phyloP scores from a whole-genome alignment of 2,797 vertebrate species.

The Falco peregrinus region DNA sequence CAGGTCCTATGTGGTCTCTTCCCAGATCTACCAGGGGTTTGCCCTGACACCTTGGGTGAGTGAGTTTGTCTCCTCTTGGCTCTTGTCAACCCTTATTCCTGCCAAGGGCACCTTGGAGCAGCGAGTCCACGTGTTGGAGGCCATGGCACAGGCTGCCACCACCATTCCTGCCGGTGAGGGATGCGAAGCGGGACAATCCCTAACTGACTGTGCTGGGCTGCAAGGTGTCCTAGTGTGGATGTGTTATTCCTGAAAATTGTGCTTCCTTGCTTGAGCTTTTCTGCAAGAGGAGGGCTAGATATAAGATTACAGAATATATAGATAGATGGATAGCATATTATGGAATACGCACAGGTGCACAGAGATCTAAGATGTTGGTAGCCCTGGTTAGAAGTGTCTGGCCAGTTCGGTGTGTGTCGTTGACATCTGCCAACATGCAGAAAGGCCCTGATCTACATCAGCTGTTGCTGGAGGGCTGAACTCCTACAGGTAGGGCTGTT shows the following conservation, averaged over 20 bases:
- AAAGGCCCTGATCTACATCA: background rate
- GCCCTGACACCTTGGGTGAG: background rate
- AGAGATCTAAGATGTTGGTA: background rate
- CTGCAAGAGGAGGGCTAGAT: background rate
- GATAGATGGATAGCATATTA: background rate
- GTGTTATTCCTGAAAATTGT: background rate
- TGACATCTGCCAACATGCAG: background rate
- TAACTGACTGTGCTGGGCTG: background rate
- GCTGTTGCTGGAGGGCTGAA: background rate
- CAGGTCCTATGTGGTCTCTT: background rate
- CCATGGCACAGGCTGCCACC: background rate
- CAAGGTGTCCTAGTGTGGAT: background rate
- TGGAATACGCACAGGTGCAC: too few relatives aligned
- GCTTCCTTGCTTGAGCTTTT: background rate
- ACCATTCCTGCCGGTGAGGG: fast-evolving
- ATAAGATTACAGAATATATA: background rate
- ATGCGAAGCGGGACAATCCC: background rate
- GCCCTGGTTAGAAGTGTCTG: background rate
- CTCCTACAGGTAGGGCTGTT: background rate
- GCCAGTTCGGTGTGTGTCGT: background rate
- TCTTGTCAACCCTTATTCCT: background rate
- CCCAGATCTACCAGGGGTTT: background rate
- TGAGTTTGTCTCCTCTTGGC: background rate
- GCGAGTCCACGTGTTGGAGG: fast-evolving
- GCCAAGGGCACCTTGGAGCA: background rate